These are phyloP conservation scores for Cervus canadensis DNA, from an alignment of 2,113 vertebrate genomes.

Conservation along the genomic window DNA sequence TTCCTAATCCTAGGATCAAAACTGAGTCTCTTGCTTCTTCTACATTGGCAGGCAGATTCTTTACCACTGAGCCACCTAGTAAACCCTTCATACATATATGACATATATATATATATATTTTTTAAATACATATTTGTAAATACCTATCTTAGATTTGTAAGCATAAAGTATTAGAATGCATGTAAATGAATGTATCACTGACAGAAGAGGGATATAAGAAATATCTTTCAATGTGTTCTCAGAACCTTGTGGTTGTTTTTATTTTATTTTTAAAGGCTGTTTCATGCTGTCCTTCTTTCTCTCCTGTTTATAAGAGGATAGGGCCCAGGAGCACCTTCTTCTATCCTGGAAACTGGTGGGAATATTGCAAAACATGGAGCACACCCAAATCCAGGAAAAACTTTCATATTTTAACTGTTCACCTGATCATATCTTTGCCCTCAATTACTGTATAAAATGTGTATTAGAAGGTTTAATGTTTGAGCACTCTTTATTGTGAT, in stretches of 20 bases:
- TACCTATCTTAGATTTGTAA: not conserved
- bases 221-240: not conserved
- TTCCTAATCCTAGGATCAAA: not conserved
- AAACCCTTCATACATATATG: not conserved
- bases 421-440: not conserved
- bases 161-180: not conserved
- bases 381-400: not conserved
- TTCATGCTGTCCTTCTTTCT: not conserved
- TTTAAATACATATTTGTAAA: not conserved
- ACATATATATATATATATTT: not conserved
- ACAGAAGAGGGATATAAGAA: no score
- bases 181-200: not conserved
- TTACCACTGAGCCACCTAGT: not conserved
- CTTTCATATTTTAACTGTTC: not conserved
- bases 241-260: not conserved
- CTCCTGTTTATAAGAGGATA: not conserved
- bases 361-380: not conserved
- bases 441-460: not conserved
- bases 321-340: not conserved
- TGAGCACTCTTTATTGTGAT: not conserved
- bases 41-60: not conserved
- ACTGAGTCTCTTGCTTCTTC: not conserved
- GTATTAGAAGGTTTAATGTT: not conserved
- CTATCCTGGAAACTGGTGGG: not conserved
- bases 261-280: not conserved